Conservation (phyloP, 2,888 invertebrate species). For the Acleris laterana region DNA sequence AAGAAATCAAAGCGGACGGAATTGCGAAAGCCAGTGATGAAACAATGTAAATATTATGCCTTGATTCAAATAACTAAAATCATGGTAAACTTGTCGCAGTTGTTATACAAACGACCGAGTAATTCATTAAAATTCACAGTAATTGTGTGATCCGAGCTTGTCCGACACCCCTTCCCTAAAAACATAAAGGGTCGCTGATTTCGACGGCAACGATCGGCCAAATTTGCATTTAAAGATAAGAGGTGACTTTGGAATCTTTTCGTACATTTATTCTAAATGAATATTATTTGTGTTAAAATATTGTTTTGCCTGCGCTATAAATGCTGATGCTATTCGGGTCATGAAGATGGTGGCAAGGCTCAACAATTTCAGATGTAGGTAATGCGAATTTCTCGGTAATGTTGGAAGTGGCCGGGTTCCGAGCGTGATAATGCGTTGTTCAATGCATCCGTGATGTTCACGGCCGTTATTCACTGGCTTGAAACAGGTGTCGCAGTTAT, state of each 20-base stretch:
- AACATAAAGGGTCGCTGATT: conserved; percentile 23
- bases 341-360: background rate
- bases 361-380: background rate
- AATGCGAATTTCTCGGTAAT: conserved; percentile 17
- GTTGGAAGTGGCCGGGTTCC: background rate
- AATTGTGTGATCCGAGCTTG: conserved; percentile 26
- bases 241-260: conserved; percentile 14
- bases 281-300: background rate
- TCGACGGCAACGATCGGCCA: conserved; percentile 25
- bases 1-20: no score
- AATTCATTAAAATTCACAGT: conserved; percentile 27
- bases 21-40: no score
- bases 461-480: conserved; percentile 70
- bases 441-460: conserved; percentile 60
- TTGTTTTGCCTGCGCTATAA: background rate
- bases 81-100: background rate
- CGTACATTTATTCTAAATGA: conserved; percentile 9
- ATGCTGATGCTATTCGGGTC: background rate
- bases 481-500: conserved; percentile 63
- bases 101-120: background rate
- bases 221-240: conserved; percentile 35
- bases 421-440: conserved; percentile 60
- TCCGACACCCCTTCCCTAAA: conserved; percentile 26
- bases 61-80: no score
- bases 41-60: no score